Conservation (phyloP, 2,888 invertebrate species). For the Drosophila emarginata region DNA sequence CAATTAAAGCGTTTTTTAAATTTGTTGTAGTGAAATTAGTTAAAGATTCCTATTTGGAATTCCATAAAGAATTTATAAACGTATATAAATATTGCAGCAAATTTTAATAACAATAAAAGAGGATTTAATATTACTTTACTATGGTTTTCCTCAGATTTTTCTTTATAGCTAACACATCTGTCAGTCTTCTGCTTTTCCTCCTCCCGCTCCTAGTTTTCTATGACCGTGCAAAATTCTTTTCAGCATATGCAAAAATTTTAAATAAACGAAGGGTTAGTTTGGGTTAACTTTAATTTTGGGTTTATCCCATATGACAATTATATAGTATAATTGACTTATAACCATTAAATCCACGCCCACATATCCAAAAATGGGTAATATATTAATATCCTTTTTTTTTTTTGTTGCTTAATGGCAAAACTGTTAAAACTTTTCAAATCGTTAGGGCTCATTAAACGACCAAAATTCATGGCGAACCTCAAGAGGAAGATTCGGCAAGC, state of each 20-base stretch:
- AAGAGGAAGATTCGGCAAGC: slow-evolving; percentile 13
- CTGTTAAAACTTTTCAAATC: slow-evolving; percentile 47
- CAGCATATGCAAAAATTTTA: background rate
- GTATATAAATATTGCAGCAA: no score
- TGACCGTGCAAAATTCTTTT: background rate
- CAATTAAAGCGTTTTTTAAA: no score
- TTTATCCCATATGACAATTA: background rate
- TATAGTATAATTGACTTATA: background rate
- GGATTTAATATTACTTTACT: no score
- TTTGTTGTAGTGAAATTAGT: no score
- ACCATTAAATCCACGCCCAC: background rate
- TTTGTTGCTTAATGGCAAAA: slow-evolving; percentile 21
- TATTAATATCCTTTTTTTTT: background rate
- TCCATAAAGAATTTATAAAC: no score
- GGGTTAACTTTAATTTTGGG: background rate
- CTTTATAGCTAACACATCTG: background rate
- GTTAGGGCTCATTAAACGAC: slow-evolving; percentile 71
- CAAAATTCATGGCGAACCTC: slow-evolving; percentile 24
- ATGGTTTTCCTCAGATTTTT: no score
- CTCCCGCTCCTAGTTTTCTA: no score
- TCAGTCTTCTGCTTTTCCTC: background rate
- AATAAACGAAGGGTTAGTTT: background rate
- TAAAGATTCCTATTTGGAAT: no score
- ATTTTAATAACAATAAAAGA: no score
- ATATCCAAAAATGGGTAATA: background rate